These are phyloP conservation scores for Ligdia adustata DNA, from an alignment of 2,888 invertebrate species.

Conservation along the genomic window DNA sequence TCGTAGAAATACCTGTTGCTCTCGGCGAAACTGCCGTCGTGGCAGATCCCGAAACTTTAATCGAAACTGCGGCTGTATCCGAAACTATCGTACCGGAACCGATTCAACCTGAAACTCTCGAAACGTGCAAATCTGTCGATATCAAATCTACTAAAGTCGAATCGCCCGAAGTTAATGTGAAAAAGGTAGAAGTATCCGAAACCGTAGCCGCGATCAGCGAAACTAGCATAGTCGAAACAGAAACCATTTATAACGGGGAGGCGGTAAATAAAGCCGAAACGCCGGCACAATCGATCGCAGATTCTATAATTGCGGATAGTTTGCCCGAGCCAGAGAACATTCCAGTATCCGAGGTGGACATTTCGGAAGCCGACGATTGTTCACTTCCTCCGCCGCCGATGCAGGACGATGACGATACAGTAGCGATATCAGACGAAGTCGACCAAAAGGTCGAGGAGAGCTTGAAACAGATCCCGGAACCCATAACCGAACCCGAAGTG, in stretches of 20 bases:
- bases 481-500: slow-evolving; percentile 28
- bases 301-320: slow-evolving; percentile 1
- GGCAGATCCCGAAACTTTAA: slow-evolving; percentile 6
- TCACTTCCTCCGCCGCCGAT: slow-evolving; percentile 54
- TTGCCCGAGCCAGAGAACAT: slow-evolving; percentile 10
- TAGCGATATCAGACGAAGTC: slow-evolving; percentile 27
- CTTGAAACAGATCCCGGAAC: slow-evolving; percentile 31
- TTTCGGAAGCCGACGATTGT: slow-evolving; percentile 42
- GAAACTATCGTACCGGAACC: slow-evolving; percentile 10
- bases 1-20: not conserved
- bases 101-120: slow-evolving; percentile 8
- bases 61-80: not conserved
- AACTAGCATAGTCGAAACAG: not conserved
- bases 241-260: slow-evolving; percentile 1
- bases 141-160: slow-evolving; percentile 17
- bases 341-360: slow-evolving; percentile 23
- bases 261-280: slow-evolving; percentile 3
- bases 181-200: slow-evolving; percentile 1
- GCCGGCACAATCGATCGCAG: slow-evolving; percentile 2
- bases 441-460: slow-evolving; percentile 38
- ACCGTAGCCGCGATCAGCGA: not conserved
- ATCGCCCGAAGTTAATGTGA: not conserved
- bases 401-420: slow-evolving; percentile 39
- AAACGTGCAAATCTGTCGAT: slow-evolving; percentile 18
- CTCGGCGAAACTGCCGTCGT: not conserved